Evolutionary conservation across 2,888 invertebrate species (phyloP).

Genomic region (Leptopterna dolabrata): DNA sequence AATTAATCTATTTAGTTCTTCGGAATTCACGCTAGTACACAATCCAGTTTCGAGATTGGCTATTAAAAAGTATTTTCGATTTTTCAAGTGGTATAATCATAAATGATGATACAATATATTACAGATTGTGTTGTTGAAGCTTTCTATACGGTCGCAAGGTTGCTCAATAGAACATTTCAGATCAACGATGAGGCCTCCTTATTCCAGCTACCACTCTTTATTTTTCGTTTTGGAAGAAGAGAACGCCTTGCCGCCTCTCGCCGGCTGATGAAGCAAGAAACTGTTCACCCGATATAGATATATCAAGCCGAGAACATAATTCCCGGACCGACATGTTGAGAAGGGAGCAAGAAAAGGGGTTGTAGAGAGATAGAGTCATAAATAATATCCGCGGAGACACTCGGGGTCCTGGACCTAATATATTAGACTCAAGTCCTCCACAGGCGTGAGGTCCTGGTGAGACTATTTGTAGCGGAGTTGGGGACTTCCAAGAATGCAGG

Average conservation of each 20-base stretch:
- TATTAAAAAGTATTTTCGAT: too few species aligned
- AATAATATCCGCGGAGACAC: constrained; percentile 5
- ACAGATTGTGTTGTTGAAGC: too few species aligned
- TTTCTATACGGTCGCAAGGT: too few species aligned
- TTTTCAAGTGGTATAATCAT: too few species aligned
- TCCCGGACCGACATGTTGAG: constrained; percentile 9
- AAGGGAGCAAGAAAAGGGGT: neutral
- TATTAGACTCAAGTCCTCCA: neutral
- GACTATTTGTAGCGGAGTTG: neutral
- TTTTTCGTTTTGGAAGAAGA: neutral
- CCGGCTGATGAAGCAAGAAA: neutral
- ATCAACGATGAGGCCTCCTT: too few species aligned
- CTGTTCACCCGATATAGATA: neutral
- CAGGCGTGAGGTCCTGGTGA: neutral
- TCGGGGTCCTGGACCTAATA: constrained; percentile 2
- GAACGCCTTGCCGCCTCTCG: neutral
- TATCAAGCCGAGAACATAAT: constrained; percentile 6
- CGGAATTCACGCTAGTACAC: too few species aligned
- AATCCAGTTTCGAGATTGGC: too few species aligned
- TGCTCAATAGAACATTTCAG: too few species aligned
- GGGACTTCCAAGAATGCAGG: neutral
- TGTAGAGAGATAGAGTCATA: constrained; percentile 23
- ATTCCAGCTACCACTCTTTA: neutral
- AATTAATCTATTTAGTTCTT: too few species aligned
- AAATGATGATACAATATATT: too few species aligned